phyloP scores from a whole-genome alignment of 64 coral and sea anemone species.

The Stichodactyla mertensii region DNA sequence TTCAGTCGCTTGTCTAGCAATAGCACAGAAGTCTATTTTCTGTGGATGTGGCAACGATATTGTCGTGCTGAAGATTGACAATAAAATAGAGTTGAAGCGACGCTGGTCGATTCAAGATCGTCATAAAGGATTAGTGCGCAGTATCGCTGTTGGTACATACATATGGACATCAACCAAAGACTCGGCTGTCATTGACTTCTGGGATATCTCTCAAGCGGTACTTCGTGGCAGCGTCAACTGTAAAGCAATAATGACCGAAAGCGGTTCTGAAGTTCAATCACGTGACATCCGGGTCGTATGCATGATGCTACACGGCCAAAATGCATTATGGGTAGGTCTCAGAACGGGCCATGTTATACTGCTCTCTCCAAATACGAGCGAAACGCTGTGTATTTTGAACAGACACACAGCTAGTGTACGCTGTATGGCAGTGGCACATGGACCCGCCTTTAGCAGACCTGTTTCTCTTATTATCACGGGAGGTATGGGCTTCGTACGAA shows the following conservation, averaged over 20 bases:
- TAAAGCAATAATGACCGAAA: slow-evolving; percentile 34
- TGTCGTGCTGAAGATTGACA: slow-evolving; percentile 39
- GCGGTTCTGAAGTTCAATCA: slow-evolving; percentile 21
- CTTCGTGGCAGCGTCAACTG: slow-evolving; percentile 59
- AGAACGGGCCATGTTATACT: slow-evolving; percentile 86
- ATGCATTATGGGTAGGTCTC: slow-evolving; percentile 75
- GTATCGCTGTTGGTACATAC: slow-evolving; percentile 60
- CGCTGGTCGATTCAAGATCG: slow-evolving; percentile 55
- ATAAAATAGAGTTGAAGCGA: slow-evolving; percentile 47
- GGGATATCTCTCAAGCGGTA: slow-evolving; percentile 56
- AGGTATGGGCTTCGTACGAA: slow-evolving; percentile 77
- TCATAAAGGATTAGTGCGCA: slow-evolving; percentile 56
- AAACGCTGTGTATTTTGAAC: slow-evolving; percentile 54
- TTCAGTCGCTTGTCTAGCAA: slow-evolving; percentile 54
- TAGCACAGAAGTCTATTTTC: slow-evolving; percentile 57
- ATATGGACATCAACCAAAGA: slow-evolving; percentile 82
- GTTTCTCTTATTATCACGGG: slow-evolving; percentile 67
- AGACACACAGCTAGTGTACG: slow-evolving; percentile 85
- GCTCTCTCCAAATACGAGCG: slow-evolving; percentile 49
- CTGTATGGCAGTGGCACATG: slow-evolving; percentile 51
- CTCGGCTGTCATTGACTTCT: slow-evolving; percentile 59
- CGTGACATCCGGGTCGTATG: slow-evolving; percentile 78
- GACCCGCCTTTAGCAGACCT: slow-evolving; percentile 24
- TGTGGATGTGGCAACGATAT: slow-evolving; percentile 81
- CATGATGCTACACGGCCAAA: slow-evolving; percentile 55